These are phyloP conservation scores for Psilopsiagon aymara DNA, from an alignment of 2,113 vertebrate genomes.

Conservation along the genomic window DNA sequence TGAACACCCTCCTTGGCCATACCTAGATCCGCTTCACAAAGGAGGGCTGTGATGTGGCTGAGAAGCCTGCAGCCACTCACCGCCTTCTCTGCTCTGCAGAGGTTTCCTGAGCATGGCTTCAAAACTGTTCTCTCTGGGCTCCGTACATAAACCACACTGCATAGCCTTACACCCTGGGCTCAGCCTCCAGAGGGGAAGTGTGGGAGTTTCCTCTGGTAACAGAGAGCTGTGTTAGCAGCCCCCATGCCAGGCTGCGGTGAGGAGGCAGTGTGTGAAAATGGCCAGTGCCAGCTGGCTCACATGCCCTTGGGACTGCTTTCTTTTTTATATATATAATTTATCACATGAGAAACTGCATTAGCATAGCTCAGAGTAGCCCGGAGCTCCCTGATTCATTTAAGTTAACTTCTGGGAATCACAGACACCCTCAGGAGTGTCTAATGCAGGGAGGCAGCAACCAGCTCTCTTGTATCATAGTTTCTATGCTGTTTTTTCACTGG, in stretches of 20 bases:
- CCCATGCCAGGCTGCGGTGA: background rate
- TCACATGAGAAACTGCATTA: background rate
- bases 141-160: background rate
- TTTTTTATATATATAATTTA: background rate
- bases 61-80: background rate
- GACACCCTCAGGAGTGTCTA: background rate
- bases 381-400: background rate
- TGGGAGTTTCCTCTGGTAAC: background rate
- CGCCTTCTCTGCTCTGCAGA: background rate
- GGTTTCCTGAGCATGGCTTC: background rate
- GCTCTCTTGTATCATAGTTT: background rate
- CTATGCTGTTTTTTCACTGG: background rate
- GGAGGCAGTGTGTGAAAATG: conserved; percentile 23
- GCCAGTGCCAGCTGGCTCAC: background rate
- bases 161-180: background rate
- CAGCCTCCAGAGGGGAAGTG: background rate
- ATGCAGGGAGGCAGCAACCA: background rate
- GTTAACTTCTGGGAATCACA: background rate
- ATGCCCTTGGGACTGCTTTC: background rate
- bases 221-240: conserved; percentile 34
- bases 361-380: background rate
- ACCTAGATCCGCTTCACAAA: background rate
- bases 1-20: background rate
- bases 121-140: background rate
- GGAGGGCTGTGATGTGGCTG: accelerated